phyloP scores from a whole-genome alignment of 35 echinoderm and acorn worm species.

The Chiridota heheva region DNA sequence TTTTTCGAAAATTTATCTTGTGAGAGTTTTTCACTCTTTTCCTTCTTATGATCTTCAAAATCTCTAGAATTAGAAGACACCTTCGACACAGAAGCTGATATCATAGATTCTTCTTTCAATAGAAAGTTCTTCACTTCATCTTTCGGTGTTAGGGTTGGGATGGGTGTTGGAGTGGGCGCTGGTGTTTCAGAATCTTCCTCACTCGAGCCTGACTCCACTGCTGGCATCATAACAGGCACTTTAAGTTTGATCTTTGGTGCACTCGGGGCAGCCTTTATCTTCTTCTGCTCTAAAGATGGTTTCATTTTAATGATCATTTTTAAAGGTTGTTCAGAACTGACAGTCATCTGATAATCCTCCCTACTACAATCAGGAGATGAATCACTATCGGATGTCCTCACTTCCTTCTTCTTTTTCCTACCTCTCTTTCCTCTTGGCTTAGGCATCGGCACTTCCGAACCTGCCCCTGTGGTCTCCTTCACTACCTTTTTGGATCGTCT shows the following conservation, averaged over 20 bases:
- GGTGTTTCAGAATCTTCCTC: slow-evolving; percentile 15
- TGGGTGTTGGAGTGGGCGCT: background rate
- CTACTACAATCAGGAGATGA: slow-evolving; percentile 66
- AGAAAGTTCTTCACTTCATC: background rate
- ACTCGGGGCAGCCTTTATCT: slow-evolving; percentile 41
- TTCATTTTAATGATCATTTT: slow-evolving; percentile 79
- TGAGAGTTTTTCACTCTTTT: slow-evolving; percentile 18
- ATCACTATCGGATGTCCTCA: slow-evolving; percentile 45
- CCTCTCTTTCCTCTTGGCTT: too few species aligned
- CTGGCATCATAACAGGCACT: slow-evolving; percentile 28
- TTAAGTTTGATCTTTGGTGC: slow-evolving; percentile 72
- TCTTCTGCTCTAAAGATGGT: slow-evolving; percentile 56
- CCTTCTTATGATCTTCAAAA: slow-evolving; percentile 15
- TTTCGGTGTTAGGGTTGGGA: slow-evolving; percentile 7
- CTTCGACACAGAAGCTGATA: background rate
- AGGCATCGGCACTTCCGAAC: slow-evolving; percentile 46
- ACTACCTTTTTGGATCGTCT: slow-evolving; percentile 37
- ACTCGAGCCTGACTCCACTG: slow-evolving; percentile 22
- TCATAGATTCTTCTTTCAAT: background rate
- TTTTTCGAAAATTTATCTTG: slow-evolving; percentile 3
- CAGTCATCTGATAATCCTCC: slow-evolving; percentile 45
- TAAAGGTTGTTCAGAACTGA: slow-evolving; percentile 60
- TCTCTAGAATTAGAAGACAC: too few species aligned
- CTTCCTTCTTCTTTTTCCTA: slow-evolving; percentile 54
- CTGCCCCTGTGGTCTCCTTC: slow-evolving; percentile 45